Evolutionary conservation across 1,140 invertebrate species (phyloP), one percentile per base, ranked within the genome.

Genomic region (Elymnias hypermnestra): DNA sequence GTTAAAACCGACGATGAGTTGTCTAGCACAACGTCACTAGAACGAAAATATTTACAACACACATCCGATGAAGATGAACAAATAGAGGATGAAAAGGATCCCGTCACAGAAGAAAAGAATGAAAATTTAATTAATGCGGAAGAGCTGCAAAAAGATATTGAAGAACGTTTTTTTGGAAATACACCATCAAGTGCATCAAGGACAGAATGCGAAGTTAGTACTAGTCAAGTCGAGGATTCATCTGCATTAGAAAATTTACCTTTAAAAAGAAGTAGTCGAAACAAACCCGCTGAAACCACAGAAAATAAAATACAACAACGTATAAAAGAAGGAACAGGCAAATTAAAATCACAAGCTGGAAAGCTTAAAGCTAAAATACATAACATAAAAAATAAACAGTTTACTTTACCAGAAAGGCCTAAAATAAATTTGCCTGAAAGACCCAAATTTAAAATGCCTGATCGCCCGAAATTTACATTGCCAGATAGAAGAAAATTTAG

Each of bases 151-250:
- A 87, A 88, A 41, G 72, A 87, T 21, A 86, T 91, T 21, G 90
- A 91, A 63, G 88, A 87, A 17, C 61, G 83, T 6, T 87, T 72
- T 54, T 86, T 86, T 51, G 67, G 89, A 28, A 84, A 79, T 42
- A 83, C 88, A 3, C 87, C 88, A 28, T 88, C 89, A 26, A 88
- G 88, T 17, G 87, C 88, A 57, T 90, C 90, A 14, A 87, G 89
- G 55, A 91, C 89, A 9, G 90, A 91, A 61, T 89, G 87, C 70
- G 90, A 92, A 72, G 76, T 92, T 41, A 91, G 90, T 56, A 91
- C 90, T 23, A 91, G 89, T 72, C 90, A 92, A 83, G 88, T 91
- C 39, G 90, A 92, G 40, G 90, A 92, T 70, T 89, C 90, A 10
- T 89, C 88, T 26, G 87, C 86, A 18, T 79, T 91, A 35, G 90